Base-by-base conservation (phyloP, 2,888 invertebrate genomes). In the Epiblema foenella region DNA sequence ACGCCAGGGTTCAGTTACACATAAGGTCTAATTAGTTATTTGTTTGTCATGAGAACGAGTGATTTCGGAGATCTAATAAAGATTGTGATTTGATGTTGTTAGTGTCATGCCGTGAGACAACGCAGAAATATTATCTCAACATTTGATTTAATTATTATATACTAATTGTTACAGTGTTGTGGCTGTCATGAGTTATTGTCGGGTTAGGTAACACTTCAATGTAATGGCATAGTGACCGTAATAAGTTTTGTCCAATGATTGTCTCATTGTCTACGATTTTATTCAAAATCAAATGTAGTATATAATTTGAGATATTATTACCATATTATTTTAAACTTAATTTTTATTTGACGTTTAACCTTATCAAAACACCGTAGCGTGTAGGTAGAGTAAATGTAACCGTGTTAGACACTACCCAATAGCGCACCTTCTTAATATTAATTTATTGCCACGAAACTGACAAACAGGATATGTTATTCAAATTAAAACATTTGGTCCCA, bases 11-110 rank as follows among this genome's bases (percentile, higher is more conserved):
- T 68, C 29, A 15, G 68, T 56, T 39, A 66, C 60, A 37, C 24
- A 51, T 18, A 49, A 49, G 70, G 46, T 49, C 1, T 66, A 70
- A 66, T 60, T 54, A 70, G 24, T 17, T 71, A 66, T 60, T n/a
- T 71, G 54, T 54, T 60, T 71, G 37, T 71, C 71, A 71, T 67
- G 71, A 62, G 71, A 71, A 62, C 56, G 11, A 39, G 51, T 24
- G 57, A 51, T 69, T 69, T 65, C 51, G 66, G 33, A 58, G 29
- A 39, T 51, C 60, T 37, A 49, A 62, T 60, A 62, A 67, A 67
- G 56, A 67, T 60, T 71, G 66, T 54, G n/a, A 12, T 46, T 46
- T 39, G 20, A 20, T 18, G 37, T 51, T 24, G 12, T 20, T 62
- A 56, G 15, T 18, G 56, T 39, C 18, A 33, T 56, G 49, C 60